These are phyloP conservation scores for Lepidochrysops patricia DNA, from an alignment of 2,888 invertebrate genomes.

Conservation along the genomic window DNA sequence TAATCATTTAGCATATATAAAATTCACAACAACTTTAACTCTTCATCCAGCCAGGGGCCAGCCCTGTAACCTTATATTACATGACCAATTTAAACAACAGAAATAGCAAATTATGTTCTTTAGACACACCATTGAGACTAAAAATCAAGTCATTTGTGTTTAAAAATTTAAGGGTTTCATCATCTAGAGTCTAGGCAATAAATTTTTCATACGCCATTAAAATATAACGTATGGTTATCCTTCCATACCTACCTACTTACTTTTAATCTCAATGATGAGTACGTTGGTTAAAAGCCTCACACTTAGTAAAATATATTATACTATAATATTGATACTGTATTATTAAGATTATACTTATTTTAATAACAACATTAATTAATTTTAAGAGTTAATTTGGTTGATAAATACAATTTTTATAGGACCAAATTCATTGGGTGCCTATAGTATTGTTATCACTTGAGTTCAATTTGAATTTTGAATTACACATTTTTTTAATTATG, in stretches of 20 bases:
- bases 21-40: conserved; percentile 57
- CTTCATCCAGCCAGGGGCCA: conserved; percentile 56
- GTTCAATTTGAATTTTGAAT: background rate
- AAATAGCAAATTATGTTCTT: conserved; percentile 17
- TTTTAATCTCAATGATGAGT: background rate
- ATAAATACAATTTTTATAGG: too few species aligned
- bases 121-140: conserved; percentile 12
- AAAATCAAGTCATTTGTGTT: background rate
- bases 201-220: too few species aligned
- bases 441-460: too few species aligned
- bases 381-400: background rate
- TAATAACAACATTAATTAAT: background rate
- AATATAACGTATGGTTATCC: too few species aligned
- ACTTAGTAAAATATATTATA: background rate
- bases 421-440: too few species aligned
- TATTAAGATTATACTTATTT: background rate
- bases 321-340: background rate
- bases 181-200: too few species aligned
- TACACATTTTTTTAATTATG: background rate
- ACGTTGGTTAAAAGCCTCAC: background rate
- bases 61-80: conserved; percentile 53
- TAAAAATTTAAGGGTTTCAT: too few species aligned
- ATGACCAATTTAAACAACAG: conserved; percentile 26
- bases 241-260: too few species aligned
- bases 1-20: conserved; percentile 50